Conservation (phyloP, 2,797 vertebrate species). For the Luscinia megarhynchos region DNA sequence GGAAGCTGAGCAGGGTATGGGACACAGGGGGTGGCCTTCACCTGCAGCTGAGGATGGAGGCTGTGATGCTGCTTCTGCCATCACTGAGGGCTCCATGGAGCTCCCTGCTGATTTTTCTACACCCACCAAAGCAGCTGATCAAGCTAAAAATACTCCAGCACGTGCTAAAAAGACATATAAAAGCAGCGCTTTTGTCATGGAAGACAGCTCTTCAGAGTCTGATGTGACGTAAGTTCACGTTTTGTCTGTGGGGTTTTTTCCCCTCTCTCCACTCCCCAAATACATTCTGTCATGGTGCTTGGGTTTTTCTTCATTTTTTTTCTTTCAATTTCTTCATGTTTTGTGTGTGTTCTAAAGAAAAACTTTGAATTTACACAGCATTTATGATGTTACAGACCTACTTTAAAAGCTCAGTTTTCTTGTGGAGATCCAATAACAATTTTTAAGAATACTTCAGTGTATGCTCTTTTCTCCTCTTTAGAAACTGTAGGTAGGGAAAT, state of each 20-base stretch:
- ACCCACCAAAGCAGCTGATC: background rate
- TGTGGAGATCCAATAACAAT: background rate
- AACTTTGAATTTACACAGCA: background rate
- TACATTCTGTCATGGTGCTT: background rate
- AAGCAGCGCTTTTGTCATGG: accelerated
- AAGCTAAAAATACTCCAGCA: background rate
- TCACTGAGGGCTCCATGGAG: background rate
- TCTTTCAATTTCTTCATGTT: background rate
- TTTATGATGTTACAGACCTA: background rate
- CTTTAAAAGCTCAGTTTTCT: background rate
- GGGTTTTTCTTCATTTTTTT: background rate
- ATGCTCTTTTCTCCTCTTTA: background rate
- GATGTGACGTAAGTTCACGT: background rate
- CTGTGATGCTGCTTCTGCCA: accelerated
- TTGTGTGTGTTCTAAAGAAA: background rate
- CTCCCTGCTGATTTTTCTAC: background rate
- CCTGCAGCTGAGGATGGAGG: background rate
- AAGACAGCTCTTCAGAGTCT: background rate
- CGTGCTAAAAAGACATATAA: accelerated
- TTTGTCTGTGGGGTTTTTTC: background rate
- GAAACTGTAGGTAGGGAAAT: background rate
- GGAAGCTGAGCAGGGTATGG: background rate
- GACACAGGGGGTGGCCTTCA: accelerated
- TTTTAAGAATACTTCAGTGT: background rate
- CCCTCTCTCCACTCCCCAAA: accelerated